Evolutionary conservation across 2,113 vertebrate genomes (phyloP).

Genomic region (Damaliscus lunatus): DNA sequence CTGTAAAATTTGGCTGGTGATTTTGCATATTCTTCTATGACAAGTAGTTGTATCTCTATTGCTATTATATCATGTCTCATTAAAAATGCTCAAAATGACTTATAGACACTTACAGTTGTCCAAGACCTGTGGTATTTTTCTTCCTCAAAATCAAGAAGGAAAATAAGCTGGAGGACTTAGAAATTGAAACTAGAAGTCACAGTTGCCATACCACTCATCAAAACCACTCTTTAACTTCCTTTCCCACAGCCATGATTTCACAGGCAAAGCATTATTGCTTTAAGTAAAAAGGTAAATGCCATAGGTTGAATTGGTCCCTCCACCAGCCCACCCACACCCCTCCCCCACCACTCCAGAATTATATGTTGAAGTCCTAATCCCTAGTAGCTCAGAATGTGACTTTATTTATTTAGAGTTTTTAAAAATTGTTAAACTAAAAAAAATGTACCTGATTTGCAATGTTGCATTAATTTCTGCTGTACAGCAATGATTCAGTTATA

Average conservation of each 20-base stretch:
- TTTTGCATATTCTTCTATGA: not conserved
- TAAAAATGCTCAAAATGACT: not conserved
- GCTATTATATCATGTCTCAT: not conserved
- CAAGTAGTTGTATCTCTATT: not conserved
- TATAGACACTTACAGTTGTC: not conserved
- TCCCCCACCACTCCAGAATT: not conserved
- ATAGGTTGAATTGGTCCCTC: not conserved
- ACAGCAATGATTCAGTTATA: not conserved
- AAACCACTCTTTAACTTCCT: constrained; percentile 37
- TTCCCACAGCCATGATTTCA: constrained; percentile 24
- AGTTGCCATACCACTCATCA: not conserved
- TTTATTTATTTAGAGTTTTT: not conserved
- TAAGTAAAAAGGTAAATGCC: not conserved
- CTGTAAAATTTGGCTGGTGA: not conserved
- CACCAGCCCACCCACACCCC: not conserved
- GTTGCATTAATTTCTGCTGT: not conserved
- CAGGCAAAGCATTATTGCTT: not conserved
- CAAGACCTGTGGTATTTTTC: not conserved
- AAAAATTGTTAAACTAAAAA: not conserved
- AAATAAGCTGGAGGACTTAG: constrained; percentile 30
- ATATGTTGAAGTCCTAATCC: not conserved
- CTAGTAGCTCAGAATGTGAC: not conserved
- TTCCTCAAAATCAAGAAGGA: constrained; percentile 23
- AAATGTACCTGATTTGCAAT: not conserved
- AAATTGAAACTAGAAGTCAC: constrained; percentile 42